Base-by-base conservation (phyloP, 2,797 vertebrate genomes). In the Leptoclinus maculatus region DNA sequence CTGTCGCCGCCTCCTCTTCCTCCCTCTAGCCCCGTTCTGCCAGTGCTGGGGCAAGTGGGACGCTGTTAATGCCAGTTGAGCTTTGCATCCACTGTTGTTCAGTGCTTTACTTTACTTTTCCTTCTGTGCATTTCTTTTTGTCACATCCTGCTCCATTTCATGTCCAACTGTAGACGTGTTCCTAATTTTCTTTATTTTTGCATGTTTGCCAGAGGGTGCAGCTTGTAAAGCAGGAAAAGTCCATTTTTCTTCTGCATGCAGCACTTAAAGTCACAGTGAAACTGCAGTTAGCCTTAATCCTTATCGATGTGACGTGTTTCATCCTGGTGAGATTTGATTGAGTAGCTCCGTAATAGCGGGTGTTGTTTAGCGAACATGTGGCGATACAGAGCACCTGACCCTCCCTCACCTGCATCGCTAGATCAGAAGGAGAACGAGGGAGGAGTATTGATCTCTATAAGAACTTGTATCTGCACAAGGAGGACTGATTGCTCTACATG, bases 221-320 rank as follows among this genome's bases (percentile, higher is more conserved):
- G 16, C 36, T 67, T 36, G 51, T 6, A 41, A 60, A 65, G 64
- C 58, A 63, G 57, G 54, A 43, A 36, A 23, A 51, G 29, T 59
- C 9, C 10, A 5, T 62, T 17, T 17, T 69, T 64, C 27, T 27
- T 59, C 23, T 60, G 45, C 54, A 3, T 47, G 14, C 38, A 17
- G n/a, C 7, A n/a, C 69, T 79, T 78, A 66, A 76, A 79, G 68
- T 69, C 76, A 65, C 64, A 76, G 71, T 73, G 51, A 82, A 77
- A 39, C 23, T 4, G 4, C 19, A 21, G 14, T 47, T 13, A 3
- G 4, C 16, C 27, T 8, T 12, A 9, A 17, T 29, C 23, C 9
- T 56, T 29, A 1, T 0, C 29, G 38, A 23, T 56, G 27, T 47
- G 17, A 43, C 6, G 1, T 17, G 2, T 13, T 34, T 8, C 39